Evolutionary conservation across 2,797 vertebrate species (phyloP).

Genomic region (Micromesistius poutassou): DNA sequence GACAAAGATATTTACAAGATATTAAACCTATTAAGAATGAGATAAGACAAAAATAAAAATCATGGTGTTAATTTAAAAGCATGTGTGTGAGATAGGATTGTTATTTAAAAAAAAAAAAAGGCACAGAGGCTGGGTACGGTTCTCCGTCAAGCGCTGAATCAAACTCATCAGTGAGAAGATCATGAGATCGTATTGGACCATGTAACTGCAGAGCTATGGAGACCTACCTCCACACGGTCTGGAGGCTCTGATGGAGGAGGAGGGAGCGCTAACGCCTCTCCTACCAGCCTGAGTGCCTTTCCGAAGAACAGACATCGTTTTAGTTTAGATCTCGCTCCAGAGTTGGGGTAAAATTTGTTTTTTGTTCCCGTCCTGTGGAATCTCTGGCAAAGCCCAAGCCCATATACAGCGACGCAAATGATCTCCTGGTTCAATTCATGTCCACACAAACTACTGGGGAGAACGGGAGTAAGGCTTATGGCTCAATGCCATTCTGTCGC

Average conservation of each 20-base stretch:
- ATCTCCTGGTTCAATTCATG: not conserved
- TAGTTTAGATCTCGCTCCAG: not conserved
- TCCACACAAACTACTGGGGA: not conserved
- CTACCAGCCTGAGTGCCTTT: not conserved
- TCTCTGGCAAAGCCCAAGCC: not conserved
- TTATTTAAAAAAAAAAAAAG: not conserved
- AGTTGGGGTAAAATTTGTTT: not conserved
- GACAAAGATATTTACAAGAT: constrained; percentile 1
- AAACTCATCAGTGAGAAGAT: too few species aligned
- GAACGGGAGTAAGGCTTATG: not conserved
- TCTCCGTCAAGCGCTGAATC: too few species aligned
- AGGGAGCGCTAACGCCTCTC: not conserved
- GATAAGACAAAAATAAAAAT: not conserved
- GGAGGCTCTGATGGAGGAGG: not conserved
- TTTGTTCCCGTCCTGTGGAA: not conserved
- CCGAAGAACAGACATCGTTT: not conserved
- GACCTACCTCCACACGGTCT: not conserved
- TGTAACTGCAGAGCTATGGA: not conserved
- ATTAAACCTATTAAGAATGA: not conserved
- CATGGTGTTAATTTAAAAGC: not conserved
- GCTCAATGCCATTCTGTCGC: not conserved
- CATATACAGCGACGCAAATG: not conserved
- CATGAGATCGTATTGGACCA: not conserved
- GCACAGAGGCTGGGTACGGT: not conserved
- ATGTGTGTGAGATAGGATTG: not conserved